phyloP scores from a whole-genome alignment of 2,797 vertebrate genomes.

The Cynodonichthys magdalenae region DNA sequence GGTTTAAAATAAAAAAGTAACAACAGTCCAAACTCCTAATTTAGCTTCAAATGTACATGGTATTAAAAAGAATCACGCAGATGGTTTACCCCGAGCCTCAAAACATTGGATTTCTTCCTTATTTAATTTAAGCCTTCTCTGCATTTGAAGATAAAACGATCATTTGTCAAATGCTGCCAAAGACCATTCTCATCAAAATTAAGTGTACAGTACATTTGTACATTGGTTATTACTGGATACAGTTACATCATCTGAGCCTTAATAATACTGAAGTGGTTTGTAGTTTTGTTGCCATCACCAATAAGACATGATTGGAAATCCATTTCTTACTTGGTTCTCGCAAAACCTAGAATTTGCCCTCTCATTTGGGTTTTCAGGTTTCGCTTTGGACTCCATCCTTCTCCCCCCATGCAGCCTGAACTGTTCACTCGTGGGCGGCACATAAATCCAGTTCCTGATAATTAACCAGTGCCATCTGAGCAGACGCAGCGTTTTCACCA shows the following conservation, averaged over 20 bases:
- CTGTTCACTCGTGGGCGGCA: slow-evolving; percentile 58
- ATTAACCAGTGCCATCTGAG: slow-evolving; percentile 70
- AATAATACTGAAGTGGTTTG: neutral
- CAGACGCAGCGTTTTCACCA: slow-evolving; percentile 68
- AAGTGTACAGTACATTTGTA: neutral
- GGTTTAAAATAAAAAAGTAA: slow-evolving; percentile 1
- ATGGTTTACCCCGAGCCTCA: slow-evolving; percentile 59
- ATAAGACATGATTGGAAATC: too few relatives aligned
- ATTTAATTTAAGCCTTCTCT: slow-evolving; percentile 46
- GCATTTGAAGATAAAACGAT: slow-evolving; percentile 53
- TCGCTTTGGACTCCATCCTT: slow-evolving; percentile 27
- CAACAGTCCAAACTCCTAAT: slow-evolving; percentile 25
- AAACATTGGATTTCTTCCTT: slow-evolving; percentile 50
- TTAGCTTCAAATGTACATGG: slow-evolving; percentile 30
- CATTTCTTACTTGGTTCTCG: neutral
- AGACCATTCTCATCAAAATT: slow-evolving; percentile 34
- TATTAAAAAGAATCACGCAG: slow-evolving; percentile 50
- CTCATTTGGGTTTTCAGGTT: slow-evolving; percentile 35
- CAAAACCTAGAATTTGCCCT: neutral
- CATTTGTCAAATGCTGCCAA: slow-evolving; percentile 44
- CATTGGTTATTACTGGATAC: slow-evolving; percentile 18
- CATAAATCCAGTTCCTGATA: slow-evolving; percentile 65
- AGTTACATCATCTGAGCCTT: neutral
- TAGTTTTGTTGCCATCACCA: too few relatives aligned
- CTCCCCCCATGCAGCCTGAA: slow-evolving; percentile 26